Base-by-base conservation (phyloP, 2,888 invertebrate genomes). In the Eulithis testata region DNA sequence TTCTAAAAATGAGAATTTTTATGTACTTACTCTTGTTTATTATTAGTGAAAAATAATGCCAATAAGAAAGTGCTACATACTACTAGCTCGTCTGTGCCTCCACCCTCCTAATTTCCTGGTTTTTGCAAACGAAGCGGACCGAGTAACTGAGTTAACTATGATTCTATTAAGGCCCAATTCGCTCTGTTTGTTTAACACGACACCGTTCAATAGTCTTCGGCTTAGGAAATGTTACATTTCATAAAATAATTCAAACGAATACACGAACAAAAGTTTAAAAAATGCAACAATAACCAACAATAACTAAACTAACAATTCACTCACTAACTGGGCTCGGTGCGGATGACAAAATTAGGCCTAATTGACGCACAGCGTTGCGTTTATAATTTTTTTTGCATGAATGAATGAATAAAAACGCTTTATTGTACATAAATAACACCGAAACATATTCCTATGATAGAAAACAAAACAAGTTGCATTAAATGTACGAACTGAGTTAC, bases 121-220 rank as follows among this genome's bases (percentile, higher is more conserved):
- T 59, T 64, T 64, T 62, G 56, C 65, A 14, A 68, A 21, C 59
- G 60, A 9, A 45, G 45, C 31, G 55, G 58, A 37, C 21, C 27
- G 36, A 61, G 53, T 65, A 63, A 68, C 60, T 9, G n/a, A 63
- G 60, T 65, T 68, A 63, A 54, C 65, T 49, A 52, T 62, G 62
- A 66, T 66, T 49, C 21, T 63, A 55, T 66, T 69, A 61, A 4
- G 60, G 36, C 31, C 55, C 57, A 60, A 68, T 66, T 52, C 44
- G 1, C n/a, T 58, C 50, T 52, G 52, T 60, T 52, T 37, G 37
- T 58, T 60, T 61, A 45, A 61, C 31, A 43, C 44, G 43, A 27
- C 27, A 8, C 14, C 12, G n/a, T 59, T 5, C 36, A 31, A 31
- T 56, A 31, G 50, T 27, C 11, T 50, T 11, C 27, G 27, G 11